Conservation (phyloP, 1,140 invertebrate species). For the Steinernema feltiae region DNA sequence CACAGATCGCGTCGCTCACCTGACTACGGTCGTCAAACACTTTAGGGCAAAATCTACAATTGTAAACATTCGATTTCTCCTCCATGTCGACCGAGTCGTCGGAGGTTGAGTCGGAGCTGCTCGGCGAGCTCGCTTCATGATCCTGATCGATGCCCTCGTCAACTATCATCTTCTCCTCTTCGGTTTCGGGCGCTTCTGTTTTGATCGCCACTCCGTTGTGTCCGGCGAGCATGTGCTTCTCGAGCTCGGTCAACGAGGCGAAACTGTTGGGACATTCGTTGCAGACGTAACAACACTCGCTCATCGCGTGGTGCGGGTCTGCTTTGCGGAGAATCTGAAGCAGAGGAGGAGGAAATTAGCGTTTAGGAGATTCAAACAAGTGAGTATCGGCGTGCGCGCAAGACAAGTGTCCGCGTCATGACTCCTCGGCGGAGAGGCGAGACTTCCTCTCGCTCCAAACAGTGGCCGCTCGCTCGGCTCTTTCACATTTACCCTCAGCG, state of each 20-base stretch:
- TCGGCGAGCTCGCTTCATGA: neutral
- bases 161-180: neutral
- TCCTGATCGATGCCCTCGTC: neutral
- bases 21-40: neutral
- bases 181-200: neutral
- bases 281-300: constrained; percentile 11
- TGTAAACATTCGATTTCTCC: neutral
- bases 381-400: no score
- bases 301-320: neutral
- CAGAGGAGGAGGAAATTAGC: no score
- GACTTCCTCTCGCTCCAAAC: no score
- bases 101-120: constrained; percentile 8
- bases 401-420: neutral
- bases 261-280: neutral
- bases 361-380: no score
- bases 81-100: neutral
- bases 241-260: neutral
- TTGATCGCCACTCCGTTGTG: neutral
- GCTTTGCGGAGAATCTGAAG: no score
- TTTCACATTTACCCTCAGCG: neutral
- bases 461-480: no score
- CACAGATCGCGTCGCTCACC: neutral
- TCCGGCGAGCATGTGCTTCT: neutral
- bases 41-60: constrained; percentile 12
- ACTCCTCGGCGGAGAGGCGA: neutral